Evolutionary conservation across 2,113 vertebrate species (phyloP).

Genomic region (Ramphastos sulfuratus): DNA sequence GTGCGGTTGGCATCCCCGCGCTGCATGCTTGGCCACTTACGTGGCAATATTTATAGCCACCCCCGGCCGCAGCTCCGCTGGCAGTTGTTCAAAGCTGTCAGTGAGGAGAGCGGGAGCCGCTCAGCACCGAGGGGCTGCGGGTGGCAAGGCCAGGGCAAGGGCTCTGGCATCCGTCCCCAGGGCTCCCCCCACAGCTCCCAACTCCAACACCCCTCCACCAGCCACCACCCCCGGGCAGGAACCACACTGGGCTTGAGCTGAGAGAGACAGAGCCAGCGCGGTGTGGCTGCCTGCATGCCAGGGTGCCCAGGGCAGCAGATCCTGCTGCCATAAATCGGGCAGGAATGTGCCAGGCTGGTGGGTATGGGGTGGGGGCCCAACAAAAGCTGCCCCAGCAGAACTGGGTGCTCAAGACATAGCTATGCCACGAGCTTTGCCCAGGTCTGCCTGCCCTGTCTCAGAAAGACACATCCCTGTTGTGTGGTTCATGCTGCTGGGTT

Average conservation of each 20-base stretch:
- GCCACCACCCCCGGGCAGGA: neutral
- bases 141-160: accelerated
- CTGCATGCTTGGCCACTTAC: neutral
- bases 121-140: neutral
- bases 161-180: neutral
- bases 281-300: neutral
- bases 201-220: neutral
- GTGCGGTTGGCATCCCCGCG: accelerated
- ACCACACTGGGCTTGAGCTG: neutral
- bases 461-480: neutral
- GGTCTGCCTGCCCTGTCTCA: neutral
- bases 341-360: slow-evolving; percentile 40
- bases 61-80: neutral
- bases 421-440: neutral
- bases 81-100: slow-evolving; percentile 43
- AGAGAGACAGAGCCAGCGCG: neutral
- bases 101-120: neutral
- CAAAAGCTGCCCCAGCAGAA: neutral
- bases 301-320: neutral
- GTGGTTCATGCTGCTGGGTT: neutral
- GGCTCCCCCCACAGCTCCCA: neutral
- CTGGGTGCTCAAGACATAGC: neutral
- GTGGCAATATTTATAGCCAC: slow-evolving; percentile 2
- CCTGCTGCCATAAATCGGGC: slow-evolving; percentile 41
- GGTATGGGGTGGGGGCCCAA: neutral